phyloP scores from a whole-genome alignment of 2,888 invertebrate genomes.

The Mycalesis mineus region DNA sequence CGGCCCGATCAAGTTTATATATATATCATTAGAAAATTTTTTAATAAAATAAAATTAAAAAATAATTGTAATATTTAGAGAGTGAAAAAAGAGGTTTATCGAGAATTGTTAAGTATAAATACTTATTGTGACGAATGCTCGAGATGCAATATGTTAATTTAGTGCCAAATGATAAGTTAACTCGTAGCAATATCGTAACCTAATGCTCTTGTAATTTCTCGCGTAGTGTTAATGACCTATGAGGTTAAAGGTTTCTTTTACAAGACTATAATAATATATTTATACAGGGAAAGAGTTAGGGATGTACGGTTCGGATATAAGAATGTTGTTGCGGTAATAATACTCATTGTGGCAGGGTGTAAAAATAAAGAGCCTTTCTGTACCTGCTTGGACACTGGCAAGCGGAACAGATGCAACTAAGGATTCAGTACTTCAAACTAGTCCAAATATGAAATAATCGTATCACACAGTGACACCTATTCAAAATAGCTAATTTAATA shows the following conservation, averaged over 20 bases:
- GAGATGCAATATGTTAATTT: conserved; percentile 78
- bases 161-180: conserved; percentile 79
- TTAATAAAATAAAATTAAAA: conserved; percentile 43
- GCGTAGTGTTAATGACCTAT: conserved; percentile 76
- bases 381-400: no score
- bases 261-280: conserved; percentile 75
- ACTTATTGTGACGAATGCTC: conserved; percentile 67
- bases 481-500: no score
- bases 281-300: conserved; percentile 78
- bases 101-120: conserved; percentile 59
- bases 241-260: conserved; percentile 76
- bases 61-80: conserved; percentile 53
- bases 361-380: conserved; percentile 50
- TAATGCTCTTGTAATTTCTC: conserved; percentile 76
- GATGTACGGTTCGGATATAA: conserved; percentile 72
- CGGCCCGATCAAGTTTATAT: conserved; percentile 59
- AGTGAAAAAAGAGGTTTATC: conserved; percentile 47
- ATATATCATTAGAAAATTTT: conserved; percentile 57
- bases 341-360: conserved; percentile 73
- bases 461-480: no score
- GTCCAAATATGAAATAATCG: no score
- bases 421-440: no score
- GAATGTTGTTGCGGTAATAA: conserved; percentile 73
- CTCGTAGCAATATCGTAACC: conserved; percentile 76
- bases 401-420: not conserved